These are phyloP conservation scores for Poecilobothrus nobilitatus DNA, from an alignment of 2,888 invertebrate genomes.

Conservation along the genomic window DNA sequence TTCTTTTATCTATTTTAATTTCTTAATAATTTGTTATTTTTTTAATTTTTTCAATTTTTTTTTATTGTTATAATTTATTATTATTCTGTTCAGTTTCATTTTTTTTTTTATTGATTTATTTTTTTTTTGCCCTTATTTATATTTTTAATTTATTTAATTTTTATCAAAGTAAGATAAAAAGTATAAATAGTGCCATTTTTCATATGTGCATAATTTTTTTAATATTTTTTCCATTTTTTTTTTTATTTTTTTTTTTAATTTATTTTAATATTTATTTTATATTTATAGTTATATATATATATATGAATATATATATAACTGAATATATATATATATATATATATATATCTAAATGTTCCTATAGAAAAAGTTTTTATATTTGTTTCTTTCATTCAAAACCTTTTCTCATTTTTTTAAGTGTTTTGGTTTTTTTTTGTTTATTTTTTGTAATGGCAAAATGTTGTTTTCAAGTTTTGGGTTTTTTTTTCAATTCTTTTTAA, in stretches of 20 bases:
- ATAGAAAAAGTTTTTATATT: background rate
- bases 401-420: background rate
- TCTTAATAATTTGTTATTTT: conserved; percentile 9
- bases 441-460: background rate
- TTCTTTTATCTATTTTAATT: background rate
- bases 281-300: background rate
- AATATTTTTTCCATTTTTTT: background rate
- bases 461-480: background rate
- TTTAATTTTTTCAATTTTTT: background rate
- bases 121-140: background rate
- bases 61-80: background rate
- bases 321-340: background rate
- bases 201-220: conserved; percentile 11
- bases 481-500: background rate
- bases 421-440: background rate
- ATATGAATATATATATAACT: background rate
- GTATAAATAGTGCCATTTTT: conserved; percentile 13
- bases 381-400: background rate
- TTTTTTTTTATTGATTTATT: background rate
- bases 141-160: background rate
- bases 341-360: background rate
- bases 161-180: conserved; percentile 13
- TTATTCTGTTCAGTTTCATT: conserved; percentile 4
- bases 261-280: background rate
- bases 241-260: conserved; percentile 2